Conservation (phyloP, 2,888 invertebrate species). For the Hypselothyrea guttata region DNA sequence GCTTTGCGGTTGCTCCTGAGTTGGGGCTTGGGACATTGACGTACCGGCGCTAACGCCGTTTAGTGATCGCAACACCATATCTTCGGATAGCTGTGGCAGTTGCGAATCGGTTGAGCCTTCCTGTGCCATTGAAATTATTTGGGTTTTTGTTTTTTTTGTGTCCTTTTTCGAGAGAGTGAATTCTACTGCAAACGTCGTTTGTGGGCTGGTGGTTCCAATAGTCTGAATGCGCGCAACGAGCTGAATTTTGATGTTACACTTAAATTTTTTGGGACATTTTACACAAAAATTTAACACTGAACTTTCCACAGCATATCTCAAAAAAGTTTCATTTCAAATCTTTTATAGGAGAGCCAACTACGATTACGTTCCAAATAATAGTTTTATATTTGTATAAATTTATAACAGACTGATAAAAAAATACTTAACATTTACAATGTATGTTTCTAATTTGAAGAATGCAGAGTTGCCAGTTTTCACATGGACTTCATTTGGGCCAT, state of each 20-base stretch:
- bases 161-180: no score
- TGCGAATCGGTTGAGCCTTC: slow-evolving; percentile 15
- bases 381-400: no score
- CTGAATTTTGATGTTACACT: slow-evolving; percentile 55
- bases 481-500: slow-evolving; percentile 96
- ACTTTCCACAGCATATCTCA: slow-evolving; percentile 54
- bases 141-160: background rate
- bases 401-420: no score
- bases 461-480: slow-evolving; percentile 82
- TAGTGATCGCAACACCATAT: slow-evolving; percentile 63
- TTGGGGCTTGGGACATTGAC: background rate
- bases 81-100: slow-evolving; percentile 52
- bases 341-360: no score
- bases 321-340: background rate
- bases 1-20: background rate
- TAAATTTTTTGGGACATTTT: slow-evolving; percentile 64
- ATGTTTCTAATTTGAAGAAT: no score
- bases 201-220: slow-evolving; percentile 1
- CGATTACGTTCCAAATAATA: no score
- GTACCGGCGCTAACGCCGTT: slow-evolving; percentile 50
- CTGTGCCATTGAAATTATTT: slow-evolving; percentile 40
- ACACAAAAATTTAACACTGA: slow-evolving; percentile 57
- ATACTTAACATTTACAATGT: no score
- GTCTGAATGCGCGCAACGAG: slow-evolving; percentile 32
- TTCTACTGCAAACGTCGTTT: no score